Base-by-base conservation (phyloP, 2,113 vertebrate species). In the Leiothrix lutea region DNA sequence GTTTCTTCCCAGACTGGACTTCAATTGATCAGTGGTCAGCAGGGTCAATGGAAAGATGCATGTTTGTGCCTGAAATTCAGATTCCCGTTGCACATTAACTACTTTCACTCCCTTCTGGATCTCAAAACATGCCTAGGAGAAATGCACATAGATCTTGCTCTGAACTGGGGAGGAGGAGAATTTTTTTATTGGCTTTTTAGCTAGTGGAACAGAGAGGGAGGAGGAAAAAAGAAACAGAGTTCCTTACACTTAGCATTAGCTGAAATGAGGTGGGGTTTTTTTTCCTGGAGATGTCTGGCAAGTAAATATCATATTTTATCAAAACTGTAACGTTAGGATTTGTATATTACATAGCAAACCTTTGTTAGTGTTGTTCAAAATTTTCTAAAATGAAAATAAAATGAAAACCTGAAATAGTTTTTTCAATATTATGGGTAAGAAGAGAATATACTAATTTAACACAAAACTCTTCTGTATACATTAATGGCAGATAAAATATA, bases 121-220 rank as follows among this genome's bases (percentile, higher is more conserved):
- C 88, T 97, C 92, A 92, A 94, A 96, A 96, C 84, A 93, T 93
- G 96, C 94, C 94, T 94, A 86, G 94, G 94, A 97, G 95, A 94
- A 96, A 97, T 91, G 95, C 95, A 97, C 88, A 81, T 74, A n/a
- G 90, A 98, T 97, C 97, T 96, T 95, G 65, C 91, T 96, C 95
- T 95, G 91, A 97, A 97, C 93, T 95, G 94, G 86, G 95, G 97
- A 97, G 98, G 98, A 98, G 97, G 96, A 96, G 96, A 97, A 94
- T 88, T 86, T 90, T 97, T 95, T 96, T 92, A 98, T 96, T 97
- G 97, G 95, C 78, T 95, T 97, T 97, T 91, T 94, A 92, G 80
- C 94, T 96, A 86, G 78, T 95, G 83, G 86, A 92, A 89, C 75
- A 90, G 88, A 93, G 93, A 91, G 61, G 85, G 95, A 96, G 96